Base-by-base conservation (phyloP, 2,888 invertebrate species). In the Apotomis turbidana region DNA sequence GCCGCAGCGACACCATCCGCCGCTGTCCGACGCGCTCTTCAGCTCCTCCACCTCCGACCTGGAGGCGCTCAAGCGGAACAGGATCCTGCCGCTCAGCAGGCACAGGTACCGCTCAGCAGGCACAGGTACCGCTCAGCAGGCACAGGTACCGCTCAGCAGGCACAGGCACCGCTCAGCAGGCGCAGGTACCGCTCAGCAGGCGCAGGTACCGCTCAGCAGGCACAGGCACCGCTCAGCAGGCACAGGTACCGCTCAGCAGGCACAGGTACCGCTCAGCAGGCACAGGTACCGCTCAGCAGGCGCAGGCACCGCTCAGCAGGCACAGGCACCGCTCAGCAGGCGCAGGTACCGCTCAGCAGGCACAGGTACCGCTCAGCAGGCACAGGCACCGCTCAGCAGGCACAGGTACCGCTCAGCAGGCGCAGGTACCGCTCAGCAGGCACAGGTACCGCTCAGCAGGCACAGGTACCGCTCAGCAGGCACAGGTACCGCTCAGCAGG, bases 31-130 rank as follows among this genome's bases (percentile, higher is more conserved):
- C 81, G 84, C 85, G 51, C 81, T 86, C 62, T 82, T 80, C 75
- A 81, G 81, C 54, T 80, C 88, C 71, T 90, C 90, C 78, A 90
- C 91, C 0, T 87, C 90, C 0, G 90, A 91, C 75, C 79, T 92
- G 41, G 88, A 89, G 82, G 84, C 84, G 54, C 84, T 90, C 51
- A 86, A 87, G 77, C 8, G 49, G 49, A 77, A 89, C 71, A 87
- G 36, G 36, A 49, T 70, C 6, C 57, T 51, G n/a, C 46, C 71
- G n/a, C 62, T 62, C 51, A 62, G 61, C 61, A 61, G 61, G 46
- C 60, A 60, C 60, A 60, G 60, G 59, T 62, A 12, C 0, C 27
- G 55, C 27, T 6, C 15, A n/a, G 9, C 6, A 5, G 55, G 41
- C 5, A 41, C 55, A 15, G 55, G 27, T 55, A 15, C 27, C 55